phyloP scores from a whole-genome alignment of 2,113 vertebrate genomes.

The Scytalopus superciliaris region DNA sequence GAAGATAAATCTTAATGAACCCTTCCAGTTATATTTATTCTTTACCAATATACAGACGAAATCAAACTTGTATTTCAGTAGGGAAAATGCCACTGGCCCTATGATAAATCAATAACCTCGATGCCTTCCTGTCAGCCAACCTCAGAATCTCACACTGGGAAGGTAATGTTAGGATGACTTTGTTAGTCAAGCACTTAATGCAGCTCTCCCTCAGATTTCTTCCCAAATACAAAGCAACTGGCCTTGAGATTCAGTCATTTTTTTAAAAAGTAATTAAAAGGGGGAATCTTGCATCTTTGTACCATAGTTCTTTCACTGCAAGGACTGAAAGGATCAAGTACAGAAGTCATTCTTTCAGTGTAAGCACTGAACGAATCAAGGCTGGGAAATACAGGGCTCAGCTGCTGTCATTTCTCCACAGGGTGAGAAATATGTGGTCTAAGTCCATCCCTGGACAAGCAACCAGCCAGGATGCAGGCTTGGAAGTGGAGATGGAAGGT shows the following conservation, averaged over 20 bases:
- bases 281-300: not conserved
- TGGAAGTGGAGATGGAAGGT: fast-evolving
- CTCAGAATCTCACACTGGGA: not conserved
- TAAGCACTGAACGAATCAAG: not conserved
- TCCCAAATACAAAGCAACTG: not conserved
- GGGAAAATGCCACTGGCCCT: not conserved
- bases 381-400: not conserved
- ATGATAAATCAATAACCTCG: not conserved
- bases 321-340: not conserved
- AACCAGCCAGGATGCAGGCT: not conserved
- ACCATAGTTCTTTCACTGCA: not conserved
- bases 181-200: not conserved
- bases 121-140: not conserved
- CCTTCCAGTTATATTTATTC: not conserved
- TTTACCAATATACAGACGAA: not conserved
- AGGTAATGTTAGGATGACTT: not conserved
- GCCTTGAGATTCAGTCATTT: not conserved
- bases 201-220: not conserved
- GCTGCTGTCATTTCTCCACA: not conserved
- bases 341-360: not conserved
- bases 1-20: not conserved
- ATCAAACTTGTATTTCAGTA: not conserved
- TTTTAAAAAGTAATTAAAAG: not conserved
- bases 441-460: not conserved
- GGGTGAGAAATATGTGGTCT: not conserved